A percentile compares a stretch with the other conserved stretches of the same genome.
These are phyloP conservation scores for Colletes gigas DNA, from an alignment of 1,140 invertebrate genomes.

Conservation along the genomic window DNA sequence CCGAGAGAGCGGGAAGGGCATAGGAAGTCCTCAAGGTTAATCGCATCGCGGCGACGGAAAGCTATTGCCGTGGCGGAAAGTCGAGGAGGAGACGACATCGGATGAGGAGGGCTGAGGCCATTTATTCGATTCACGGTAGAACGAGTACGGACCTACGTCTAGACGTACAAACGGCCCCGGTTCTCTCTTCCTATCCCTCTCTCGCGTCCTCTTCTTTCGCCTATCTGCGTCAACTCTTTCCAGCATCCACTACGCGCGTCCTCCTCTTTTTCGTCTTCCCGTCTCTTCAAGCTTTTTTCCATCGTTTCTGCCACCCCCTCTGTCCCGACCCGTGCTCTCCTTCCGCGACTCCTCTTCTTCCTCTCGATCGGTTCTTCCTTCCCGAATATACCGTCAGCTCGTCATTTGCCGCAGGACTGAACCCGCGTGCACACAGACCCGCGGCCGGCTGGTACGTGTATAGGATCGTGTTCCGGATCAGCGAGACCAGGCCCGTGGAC, in stretches of 20 bases:
- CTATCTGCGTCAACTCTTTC: conserved; percentile 4
- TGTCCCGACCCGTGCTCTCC: background rate
- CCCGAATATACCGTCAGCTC: conserved; percentile 35
- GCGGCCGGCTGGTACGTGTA: conserved; percentile 2
- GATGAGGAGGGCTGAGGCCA: conserved; percentile 53
- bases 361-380: conserved; percentile 26
- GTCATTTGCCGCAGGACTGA: conserved; percentile 58
- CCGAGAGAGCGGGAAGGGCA: conserved; percentile 9
- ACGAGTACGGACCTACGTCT: conserved; percentile 63
- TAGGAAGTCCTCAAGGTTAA: conserved; percentile 68
- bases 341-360: conserved; percentile 16
- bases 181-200: conserved; percentile 27
- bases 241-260: background rate
- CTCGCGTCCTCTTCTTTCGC: background rate
- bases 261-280: background rate
- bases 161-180: conserved; percentile 60
- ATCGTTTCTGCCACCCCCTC: background rate
- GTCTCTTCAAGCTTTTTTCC: background rate
- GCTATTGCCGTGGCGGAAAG: conserved; percentile 63
- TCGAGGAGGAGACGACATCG: conserved; percentile 53
- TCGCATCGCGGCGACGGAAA: conserved; percentile 64
- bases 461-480: conserved; percentile 62
- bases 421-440: conserved; percentile 43
- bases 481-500: conserved; percentile 60
- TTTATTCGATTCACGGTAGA: conserved; percentile 69